Percentiles rank a stretch among this genome's conserved stretches.
phyloP scores from a whole-genome alignment of 2,888 invertebrate genomes.

The Sipha maydis region DNA sequence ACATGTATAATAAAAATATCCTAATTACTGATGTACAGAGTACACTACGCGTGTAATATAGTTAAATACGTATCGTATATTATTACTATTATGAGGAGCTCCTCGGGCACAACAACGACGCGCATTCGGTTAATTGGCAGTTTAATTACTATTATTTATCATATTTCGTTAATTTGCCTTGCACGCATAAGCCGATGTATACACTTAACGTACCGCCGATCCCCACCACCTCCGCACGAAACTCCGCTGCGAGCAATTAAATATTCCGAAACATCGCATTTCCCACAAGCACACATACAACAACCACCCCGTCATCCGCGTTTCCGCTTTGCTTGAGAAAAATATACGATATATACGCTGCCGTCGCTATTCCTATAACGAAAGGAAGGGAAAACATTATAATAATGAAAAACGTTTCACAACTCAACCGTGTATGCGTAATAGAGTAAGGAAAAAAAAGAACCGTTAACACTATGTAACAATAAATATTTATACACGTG shows the following conservation, averaged over 20 bases:
- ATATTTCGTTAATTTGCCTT: conserved; percentile 29
- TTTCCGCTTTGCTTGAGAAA: conserved; percentile 44
- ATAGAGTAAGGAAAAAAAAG: not conserved
- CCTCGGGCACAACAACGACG: conserved; percentile 2
- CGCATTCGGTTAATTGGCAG: conserved; percentile 28
- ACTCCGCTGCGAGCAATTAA: conserved; percentile 21
- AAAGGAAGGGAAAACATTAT: not conserved
- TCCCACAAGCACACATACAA: conserved; percentile 27
- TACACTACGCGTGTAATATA: too few species aligned
- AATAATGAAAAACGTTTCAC: conserved; percentile 26
- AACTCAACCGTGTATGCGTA: not conserved
- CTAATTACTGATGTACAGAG: too few species aligned
- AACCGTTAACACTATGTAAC: not conserved
- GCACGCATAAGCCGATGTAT: not conserved
- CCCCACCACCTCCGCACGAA: not conserved
- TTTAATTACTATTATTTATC: conserved; percentile 50
- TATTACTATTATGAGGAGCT: not conserved
- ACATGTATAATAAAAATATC: too few species aligned
- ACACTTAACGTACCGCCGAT: not conserved
- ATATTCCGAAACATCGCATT: conserved; percentile 25
- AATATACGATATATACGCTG: not conserved
- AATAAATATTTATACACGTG: not conserved
- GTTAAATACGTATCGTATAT: not conserved
- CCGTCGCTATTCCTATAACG: not conserved
- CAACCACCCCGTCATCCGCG: not conserved